phyloP scores from a whole-genome alignment of 2,113 vertebrate species.

The Spea multiplicata region DNA sequence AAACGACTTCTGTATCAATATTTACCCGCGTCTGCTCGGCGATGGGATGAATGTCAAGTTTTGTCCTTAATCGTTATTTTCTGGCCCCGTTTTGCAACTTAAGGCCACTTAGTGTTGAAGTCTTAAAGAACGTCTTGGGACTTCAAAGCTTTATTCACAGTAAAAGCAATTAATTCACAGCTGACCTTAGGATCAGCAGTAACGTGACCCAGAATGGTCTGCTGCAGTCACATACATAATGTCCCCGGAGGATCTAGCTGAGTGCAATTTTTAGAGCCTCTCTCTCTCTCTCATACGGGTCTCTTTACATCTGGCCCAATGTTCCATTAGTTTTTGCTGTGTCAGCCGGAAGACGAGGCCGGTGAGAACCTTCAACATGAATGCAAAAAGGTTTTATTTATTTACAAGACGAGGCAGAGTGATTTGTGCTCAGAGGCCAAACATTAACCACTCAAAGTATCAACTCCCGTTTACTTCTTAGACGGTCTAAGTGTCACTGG shows the following conservation, averaged over 20 bases:
- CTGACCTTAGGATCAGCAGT: slow-evolving; percentile 44
- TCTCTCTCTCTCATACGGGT: not conserved
- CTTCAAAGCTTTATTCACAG: slow-evolving; percentile 27
- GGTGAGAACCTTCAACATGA: slow-evolving; percentile 29
- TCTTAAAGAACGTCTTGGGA: slow-evolving; percentile 24
- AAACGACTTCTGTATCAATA: too few species aligned
- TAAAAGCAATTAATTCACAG: slow-evolving; percentile 35
- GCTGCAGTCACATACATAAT: slow-evolving; percentile 8
- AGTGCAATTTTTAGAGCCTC: not conserved
- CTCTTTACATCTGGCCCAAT: not conserved
- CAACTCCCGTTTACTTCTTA: not conserved
- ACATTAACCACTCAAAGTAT: not conserved
- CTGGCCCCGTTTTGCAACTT: not conserved
- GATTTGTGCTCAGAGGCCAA: slow-evolving; percentile 12
- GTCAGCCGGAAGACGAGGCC: slow-evolving; percentile 46
- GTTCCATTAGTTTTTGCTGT: slow-evolving; percentile 44
- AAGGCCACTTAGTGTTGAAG: slow-evolving; percentile 19
- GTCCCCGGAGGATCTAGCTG: slow-evolving; percentile 9
- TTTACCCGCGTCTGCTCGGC: too few species aligned
- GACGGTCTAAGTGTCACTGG: not conserved
- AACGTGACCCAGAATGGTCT: slow-evolving; percentile 41
- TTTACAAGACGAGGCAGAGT: slow-evolving; percentile 43
- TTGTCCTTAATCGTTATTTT: not conserved
- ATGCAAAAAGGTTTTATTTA: slow-evolving; percentile 35
- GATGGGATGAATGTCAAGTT: not conserved